phyloP scores from a whole-genome alignment of 2,888 invertebrate species.

The Synanthedon myopaeformis region DNA sequence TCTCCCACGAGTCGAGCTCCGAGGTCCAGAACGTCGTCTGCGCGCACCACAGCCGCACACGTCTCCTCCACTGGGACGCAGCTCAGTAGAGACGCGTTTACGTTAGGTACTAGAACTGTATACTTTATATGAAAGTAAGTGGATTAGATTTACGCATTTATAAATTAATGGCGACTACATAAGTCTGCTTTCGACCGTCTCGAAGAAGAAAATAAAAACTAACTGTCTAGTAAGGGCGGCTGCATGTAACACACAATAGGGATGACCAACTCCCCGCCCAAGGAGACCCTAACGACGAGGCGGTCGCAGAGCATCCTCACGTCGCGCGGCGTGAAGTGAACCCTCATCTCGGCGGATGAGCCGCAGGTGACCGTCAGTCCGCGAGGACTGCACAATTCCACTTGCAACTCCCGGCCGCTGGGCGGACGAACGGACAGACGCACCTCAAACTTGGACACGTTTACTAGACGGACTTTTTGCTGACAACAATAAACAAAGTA shows the following conservation, averaged over 20 bases:
- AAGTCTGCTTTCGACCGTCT: background rate
- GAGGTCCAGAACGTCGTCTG: slow-evolving; percentile 33
- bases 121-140: background rate
- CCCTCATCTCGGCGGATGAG: slow-evolving; percentile 25
- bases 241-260: slow-evolving; percentile 44
- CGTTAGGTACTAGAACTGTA: slow-evolving; percentile 25
- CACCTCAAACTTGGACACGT: slow-evolving; percentile 9
- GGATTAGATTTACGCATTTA: no score
- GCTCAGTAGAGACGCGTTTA: slow-evolving; percentile 9
- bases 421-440: slow-evolving; percentile 22
- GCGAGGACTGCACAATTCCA: slow-evolving; percentile 19
- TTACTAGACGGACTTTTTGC: slow-evolving; percentile 36
- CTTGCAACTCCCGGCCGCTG: slow-evolving; percentile 22
- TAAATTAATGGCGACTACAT: no score
- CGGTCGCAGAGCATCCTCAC: slow-evolving; percentile 27
- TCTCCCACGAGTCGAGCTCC: slow-evolving; percentile 45
- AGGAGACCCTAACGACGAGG: slow-evolving; percentile 28
- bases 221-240: slow-evolving; percentile 39
- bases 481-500: slow-evolving; percentile 7
- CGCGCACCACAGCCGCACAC: background rate
- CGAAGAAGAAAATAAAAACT: slow-evolving; percentile 6
- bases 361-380: slow-evolving; percentile 34
- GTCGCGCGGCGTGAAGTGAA: slow-evolving; percentile 33
- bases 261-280: slow-evolving; percentile 16
- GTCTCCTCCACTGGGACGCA: slow-evolving; percentile 6